phyloP scores from a whole-genome alignment of 1,140 invertebrate genomes.

The Penaeus vannamei region DNA sequence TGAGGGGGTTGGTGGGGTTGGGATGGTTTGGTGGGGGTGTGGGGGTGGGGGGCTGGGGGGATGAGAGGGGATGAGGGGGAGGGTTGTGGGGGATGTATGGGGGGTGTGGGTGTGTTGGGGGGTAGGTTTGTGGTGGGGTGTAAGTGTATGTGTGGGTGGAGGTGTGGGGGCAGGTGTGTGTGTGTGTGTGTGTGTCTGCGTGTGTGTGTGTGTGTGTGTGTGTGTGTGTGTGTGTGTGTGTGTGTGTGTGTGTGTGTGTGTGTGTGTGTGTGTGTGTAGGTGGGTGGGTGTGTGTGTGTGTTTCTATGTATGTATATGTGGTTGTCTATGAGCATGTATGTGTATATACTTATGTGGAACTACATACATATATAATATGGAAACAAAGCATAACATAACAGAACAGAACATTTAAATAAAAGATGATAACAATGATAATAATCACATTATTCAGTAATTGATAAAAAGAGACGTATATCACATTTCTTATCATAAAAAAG shows the following conservation, averaged over 20 bases:
- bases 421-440: too few relatives aligned
- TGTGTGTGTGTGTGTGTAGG: not conserved
- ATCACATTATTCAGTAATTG: too few relatives aligned
- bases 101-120: too few relatives aligned
- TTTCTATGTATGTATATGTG: not conserved
- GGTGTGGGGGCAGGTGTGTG: not conserved
- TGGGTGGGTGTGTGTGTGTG: not conserved
- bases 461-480: too few relatives aligned
- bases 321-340: not conserved
- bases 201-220: not conserved
- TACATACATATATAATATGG: not conserved
- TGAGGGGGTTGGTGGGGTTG: not conserved
- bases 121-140: not conserved
- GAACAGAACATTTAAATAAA: too few relatives aligned
- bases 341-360: not conserved
- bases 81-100: not conserved
- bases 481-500: too few relatives aligned
- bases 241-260: not conserved
- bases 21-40: constrained; percentile 62
- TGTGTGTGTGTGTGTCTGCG: not conserved
- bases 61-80: not conserved
- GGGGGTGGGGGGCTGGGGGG: constrained; percentile 17
- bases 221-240: not conserved
- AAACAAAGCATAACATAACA: too few relatives aligned
- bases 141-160: not conserved